A percentile compares a stretch with the other conserved stretches of the same genome.
phyloP scores from a whole-genome alignment of 2,797 vertebrate species.

The Thalassophryne amazonica region DNA sequence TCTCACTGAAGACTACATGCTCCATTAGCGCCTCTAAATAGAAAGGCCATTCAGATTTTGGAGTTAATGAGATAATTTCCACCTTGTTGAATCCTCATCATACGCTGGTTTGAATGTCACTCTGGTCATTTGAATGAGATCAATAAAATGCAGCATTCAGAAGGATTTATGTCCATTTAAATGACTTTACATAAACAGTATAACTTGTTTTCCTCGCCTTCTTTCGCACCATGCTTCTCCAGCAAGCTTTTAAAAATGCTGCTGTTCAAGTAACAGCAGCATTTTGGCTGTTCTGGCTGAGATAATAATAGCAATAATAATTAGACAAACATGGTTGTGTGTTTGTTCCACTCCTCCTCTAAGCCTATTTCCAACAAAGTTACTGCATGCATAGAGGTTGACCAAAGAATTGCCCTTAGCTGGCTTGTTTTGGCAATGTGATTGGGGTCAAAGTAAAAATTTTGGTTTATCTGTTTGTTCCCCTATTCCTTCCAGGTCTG shows the following conservation, averaged over 20 bases:
- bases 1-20: constrained; percentile 1
- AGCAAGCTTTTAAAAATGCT: neutral
- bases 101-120: neutral
- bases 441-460: no score
- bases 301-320: no score
- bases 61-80: neutral
- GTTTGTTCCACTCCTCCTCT: no score
- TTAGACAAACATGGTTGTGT: no score
- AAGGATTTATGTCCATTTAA: neutral
- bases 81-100: neutral
- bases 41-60: constrained; percentile 10
- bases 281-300: neutral
- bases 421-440: no score
- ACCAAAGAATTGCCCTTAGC: no score
- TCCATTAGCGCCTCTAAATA: constrained; percentile 2
- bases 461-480: no score
- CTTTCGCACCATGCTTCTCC: neutral
- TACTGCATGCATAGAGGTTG: no score
- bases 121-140: neutral
- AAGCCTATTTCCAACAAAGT: no score
- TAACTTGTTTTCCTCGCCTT: neutral
- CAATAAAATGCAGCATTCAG: neutral
- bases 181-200: neutral
- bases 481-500: no score
- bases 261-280: no score